These are phyloP conservation scores for Babylonia areolata DNA, from an alignment of 1,140 invertebrate species.

Conservation along the genomic window DNA sequence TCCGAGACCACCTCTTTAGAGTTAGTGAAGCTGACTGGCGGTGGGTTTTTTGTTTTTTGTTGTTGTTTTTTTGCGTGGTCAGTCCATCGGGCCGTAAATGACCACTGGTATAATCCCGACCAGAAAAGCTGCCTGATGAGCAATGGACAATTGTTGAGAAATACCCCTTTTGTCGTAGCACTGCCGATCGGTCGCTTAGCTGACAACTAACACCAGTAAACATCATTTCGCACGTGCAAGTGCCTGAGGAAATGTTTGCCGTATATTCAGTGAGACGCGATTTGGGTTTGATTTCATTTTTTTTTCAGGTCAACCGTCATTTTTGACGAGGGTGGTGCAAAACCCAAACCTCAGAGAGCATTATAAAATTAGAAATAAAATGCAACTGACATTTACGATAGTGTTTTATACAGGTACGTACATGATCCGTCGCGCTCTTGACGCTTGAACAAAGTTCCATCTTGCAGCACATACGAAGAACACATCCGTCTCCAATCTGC, in stretches of 20 bases:
- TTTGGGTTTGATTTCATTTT: neutral
- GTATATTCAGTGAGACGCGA: constrained; percentile 12
- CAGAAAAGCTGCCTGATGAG: neutral
- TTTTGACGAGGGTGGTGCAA: constrained; percentile 9
- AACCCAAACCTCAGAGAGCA: neutral
- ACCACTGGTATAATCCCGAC: neutral
- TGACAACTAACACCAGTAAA: neutral
- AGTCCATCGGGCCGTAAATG: neutral
- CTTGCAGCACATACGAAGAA: constrained; percentile 16
- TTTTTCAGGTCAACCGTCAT: constrained; percentile 7
- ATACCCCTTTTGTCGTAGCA: neutral
- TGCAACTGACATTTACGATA: constrained; percentile 20
- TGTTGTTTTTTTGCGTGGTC: neutral
- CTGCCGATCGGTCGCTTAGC: neutral
- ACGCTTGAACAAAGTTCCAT: neutral
- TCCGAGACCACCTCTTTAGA: too few species aligned
- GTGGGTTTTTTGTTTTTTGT: neutral
- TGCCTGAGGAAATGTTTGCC: neutral
- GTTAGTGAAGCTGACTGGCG: too few species aligned
- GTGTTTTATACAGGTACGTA: constrained; percentile 19
- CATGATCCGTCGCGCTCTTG: constrained; percentile 13
- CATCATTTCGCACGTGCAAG: neutral
- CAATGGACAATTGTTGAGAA: neutral
- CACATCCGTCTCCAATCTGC: constrained; percentile 16
- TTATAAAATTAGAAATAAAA: constrained; percentile 23